Base-by-base conservation (phyloP, 2,797 vertebrate genomes). In the Sibirionetta formosa region DNA sequence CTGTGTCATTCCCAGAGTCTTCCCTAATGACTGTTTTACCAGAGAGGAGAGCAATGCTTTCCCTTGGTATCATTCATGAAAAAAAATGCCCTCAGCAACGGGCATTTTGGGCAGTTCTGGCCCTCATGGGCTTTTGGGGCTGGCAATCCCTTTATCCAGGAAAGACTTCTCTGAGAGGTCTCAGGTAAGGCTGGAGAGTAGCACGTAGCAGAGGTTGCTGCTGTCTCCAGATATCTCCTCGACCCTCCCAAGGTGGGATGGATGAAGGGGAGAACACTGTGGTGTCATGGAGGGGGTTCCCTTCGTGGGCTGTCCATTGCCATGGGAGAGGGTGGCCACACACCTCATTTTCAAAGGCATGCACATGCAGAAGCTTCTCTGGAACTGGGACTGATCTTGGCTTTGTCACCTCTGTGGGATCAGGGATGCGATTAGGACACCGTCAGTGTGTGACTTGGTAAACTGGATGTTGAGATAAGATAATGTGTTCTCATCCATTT, bases 401-500 rank as follows among this genome's bases (percentile, higher is more conserved):
- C 90, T 90, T 90, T 77, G 22, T 79, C 61, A 85, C 15, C 38
- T 69, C 51, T 27, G 40, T 0, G 1, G 73, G 40, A 73, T 65
- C 71, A 81, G 9, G 54, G 50, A 33, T 58, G 69, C 1, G 42
- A 53, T 31, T 29, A 93, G 57, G 40, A 69, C 60, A 86, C 61
- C 68, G 57, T 40, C 56, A 72, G 90, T 14, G 82, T 88, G 82
- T 95, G 95, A 94, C 90, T 90, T 69, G 83, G 35, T 96, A 93
- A 94, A 95, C 68, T 92, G 92, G 53, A 80, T 92, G 29, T 31
- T 93, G 68, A 82, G 92, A 85, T 89, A 91, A 96, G 79, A 82
- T 76, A 84, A 91, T 0, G 10, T 0, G 16, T 58, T 82, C 14
- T 88, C 86, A 95, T 89, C 86, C 78, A 70, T 91, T 96, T 94